Evolutionary conservation across 1,140 invertebrate genomes (phyloP).

Genomic region (Gryon sp.): DNA sequence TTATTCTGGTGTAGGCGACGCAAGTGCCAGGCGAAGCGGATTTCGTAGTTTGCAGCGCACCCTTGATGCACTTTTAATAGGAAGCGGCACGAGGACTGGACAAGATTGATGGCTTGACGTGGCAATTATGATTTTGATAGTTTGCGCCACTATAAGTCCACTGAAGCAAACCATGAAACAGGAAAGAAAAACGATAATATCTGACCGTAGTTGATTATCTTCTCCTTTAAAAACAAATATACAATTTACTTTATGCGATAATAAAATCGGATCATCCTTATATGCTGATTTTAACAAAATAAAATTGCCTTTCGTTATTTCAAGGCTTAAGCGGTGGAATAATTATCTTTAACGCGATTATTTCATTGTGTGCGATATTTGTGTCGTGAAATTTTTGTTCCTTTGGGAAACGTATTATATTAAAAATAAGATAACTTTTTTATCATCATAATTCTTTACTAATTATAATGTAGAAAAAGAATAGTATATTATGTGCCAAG

Average conservation of each 20-base stretch:
- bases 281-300: conserved; percentile 9
- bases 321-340: conserved; percentile 5
- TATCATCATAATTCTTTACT: too few relatives aligned
- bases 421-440: too few relatives aligned
- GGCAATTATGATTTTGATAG: conserved; percentile 72
- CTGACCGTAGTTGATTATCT: conserved; percentile 15
- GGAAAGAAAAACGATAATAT: too few relatives aligned
- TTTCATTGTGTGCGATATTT: not conserved
- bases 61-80: conserved; percentile 79
- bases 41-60: conserved; percentile 68
- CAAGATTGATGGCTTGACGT: conserved; percentile 76
- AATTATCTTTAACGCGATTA: conserved; percentile 17
- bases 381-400: not conserved
- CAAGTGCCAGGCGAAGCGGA: conserved; percentile 71
- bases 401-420: too few relatives aligned
- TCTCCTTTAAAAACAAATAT: conserved; percentile 18
- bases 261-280: conserved; percentile 37
- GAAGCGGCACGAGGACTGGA: conserved; percentile 69
- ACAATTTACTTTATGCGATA: conserved; percentile 31
- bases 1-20: conserved; percentile 75
- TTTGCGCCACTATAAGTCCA: conserved; percentile 27
- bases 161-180: not conserved
- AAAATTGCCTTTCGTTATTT: conserved; percentile 14
- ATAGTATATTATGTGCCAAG: too few relatives aligned
- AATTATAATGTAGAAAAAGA: too few relatives aligned